Base-by-base conservation (phyloP, 2,797 vertebrate species). In the Cyclopterus lumpus region DNA sequence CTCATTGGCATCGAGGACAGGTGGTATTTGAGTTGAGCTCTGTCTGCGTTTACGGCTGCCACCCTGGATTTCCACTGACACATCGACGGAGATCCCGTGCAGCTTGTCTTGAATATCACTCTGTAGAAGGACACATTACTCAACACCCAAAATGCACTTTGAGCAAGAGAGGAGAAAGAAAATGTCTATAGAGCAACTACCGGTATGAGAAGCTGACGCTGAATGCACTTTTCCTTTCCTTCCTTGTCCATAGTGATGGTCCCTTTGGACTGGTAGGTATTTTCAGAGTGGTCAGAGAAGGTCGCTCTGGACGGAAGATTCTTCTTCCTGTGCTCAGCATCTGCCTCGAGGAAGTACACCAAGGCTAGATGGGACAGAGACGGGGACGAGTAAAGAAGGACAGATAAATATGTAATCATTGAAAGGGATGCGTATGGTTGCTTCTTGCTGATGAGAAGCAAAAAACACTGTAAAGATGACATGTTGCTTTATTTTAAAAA, bases 91-190 rank as follows among this genome's bases (percentile, higher is more conserved):
- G 82, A 99, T 96, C 11, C 95, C 96, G 1, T 80, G 95, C 58
- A 99, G 93, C 82, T 97, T 99, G 89, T 99, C 97, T 92, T 89
- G 94, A 74, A 99, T 96, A 70, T 97, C 97, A 12, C 38, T 40
- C 97, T 99, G 75, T 4, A n/a, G n/a, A 68, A 34, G 16, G 15
- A 75, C 16, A 20, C 44, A 22, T 82, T 59, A 86, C 2, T 30
- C 2, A 2, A 10, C 0, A 10, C 3, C 26, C 11, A 49, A 28
- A 14, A 49, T 5, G 12, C 34, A 30, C 5, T 30, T 30, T 14
- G 22, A 22, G 28, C 0, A 1, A 5, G 3, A 67, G 9, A 53
- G 15, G 61, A 60, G 22, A 6, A 32, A 15, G 20, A 3, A 73
- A n/a, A 20, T 48, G 20, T 42, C 49, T 8, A 15, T 58, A 18